phyloP scores from a whole-genome alignment of 1,140 invertebrate genomes.

The Eriocheir sinensis region DNA sequence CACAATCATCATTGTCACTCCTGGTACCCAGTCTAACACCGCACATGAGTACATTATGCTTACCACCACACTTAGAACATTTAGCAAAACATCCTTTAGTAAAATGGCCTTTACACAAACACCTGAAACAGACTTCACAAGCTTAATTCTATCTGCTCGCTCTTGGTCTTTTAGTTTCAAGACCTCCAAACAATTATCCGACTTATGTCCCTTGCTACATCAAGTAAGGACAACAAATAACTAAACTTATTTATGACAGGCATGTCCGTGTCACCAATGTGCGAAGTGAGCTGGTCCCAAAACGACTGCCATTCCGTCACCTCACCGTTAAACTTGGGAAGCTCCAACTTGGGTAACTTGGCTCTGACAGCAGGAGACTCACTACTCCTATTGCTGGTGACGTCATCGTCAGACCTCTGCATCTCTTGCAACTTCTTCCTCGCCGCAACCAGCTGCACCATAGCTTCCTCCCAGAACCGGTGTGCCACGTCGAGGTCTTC shows the following conservation, averaged over 20 bases:
- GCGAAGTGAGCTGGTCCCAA: slow-evolving; percentile 11
- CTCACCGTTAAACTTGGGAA: slow-evolving; percentile 9
- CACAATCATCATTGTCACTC: neutral
- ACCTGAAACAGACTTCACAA: slow-evolving; percentile 31
- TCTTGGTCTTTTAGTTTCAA: neutral
- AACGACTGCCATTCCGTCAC: slow-evolving; percentile 39
- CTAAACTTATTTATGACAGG: slow-evolving; percentile 41
- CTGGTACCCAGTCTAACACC: neutral
- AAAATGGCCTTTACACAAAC: slow-evolving; percentile 17
- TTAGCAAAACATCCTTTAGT: slow-evolving; percentile 4
- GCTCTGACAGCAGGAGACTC: neutral
- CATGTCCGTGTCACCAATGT: slow-evolving; percentile 48
- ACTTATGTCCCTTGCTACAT: slow-evolving; percentile 19
- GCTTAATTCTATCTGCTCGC: slow-evolving; percentile 24
- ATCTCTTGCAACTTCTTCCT: neutral
- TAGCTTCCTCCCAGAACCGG: neutral
- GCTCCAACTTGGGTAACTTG: slow-evolving; percentile 34
- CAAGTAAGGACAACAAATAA: slow-evolving; percentile 56
- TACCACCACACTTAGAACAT: slow-evolving; percentile 46
- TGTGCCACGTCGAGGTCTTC: neutral
- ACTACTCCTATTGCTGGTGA: neutral
- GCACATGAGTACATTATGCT: slow-evolving; percentile 19
- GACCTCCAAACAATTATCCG: slow-evolving; percentile 10
- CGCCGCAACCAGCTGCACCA: neutral
- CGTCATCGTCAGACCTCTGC: neutral